Evolutionary conservation across 2,797 vertebrate species (phyloP), one percentile per base, ranked within the genome.

Genomic region (Helicolenus hilgendorfi): DNA sequence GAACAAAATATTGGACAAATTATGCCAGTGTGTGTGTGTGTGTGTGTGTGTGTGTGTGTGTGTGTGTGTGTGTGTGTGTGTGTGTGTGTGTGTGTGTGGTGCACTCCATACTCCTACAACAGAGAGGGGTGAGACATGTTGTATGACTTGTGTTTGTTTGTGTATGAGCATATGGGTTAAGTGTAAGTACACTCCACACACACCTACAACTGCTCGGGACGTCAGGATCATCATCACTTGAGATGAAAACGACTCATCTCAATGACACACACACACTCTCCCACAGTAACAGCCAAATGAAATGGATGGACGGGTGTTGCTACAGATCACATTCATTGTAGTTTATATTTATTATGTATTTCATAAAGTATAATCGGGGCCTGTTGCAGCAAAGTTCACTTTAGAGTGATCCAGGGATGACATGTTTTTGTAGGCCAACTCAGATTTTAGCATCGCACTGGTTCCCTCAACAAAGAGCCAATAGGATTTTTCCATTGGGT

Each of bases 1-100:
- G 95, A 91, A 94, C 88, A 89, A 95, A 96, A 95, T 94, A 96
- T 93, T 94, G 91, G 92, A 92, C 93, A 91, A 93, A 93, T 95
- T 87, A 92, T 89, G 75, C 71, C 56, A 13, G 80, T 60, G 81
- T 82, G 87, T 85, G 85, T 88, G 60, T 58, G 58, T 74, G 82
- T 81, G 71, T 83, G 73, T 55, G 74, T 59, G 81, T 81, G 79
- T 59, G 81, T 81, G 87, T 87, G 85, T 88, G 60, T 58, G 58
- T 76, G 81, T 81, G 69, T 83, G 73, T 55, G 74, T 59, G 81
- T 82, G 80, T 56, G 81, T 82, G 76, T 60, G 77, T 82, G 79
- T 60, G 81, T 82, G 79, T 59, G 81, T 82, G 29, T 20, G 29
- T 68, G 36, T 56, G 31, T 69, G 33, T 49, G 27, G 1, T 72